phyloP scores from a whole-genome alignment of 2,113 vertebrate genomes.

The Catharus bicknelli region DNA sequence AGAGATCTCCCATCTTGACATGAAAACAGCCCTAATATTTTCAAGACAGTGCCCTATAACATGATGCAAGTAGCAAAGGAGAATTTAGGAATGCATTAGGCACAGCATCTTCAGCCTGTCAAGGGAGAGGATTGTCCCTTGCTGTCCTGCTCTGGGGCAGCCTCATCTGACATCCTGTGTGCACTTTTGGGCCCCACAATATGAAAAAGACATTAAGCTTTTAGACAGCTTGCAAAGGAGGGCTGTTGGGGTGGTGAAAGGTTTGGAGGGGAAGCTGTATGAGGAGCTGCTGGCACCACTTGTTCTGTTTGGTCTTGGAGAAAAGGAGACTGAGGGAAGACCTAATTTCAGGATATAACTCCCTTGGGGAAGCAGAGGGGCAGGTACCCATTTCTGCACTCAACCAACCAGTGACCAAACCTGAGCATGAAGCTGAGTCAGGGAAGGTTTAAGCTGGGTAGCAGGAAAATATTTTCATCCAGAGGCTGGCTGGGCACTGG shows the following conservation, averaged over 20 bases:
- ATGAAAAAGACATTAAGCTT: not conserved
- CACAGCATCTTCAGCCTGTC: not conserved
- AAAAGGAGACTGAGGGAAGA: not conserved
- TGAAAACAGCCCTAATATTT: not conserved
- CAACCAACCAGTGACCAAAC: accelerated
- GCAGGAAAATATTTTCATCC: not conserved
- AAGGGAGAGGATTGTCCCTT: not conserved
- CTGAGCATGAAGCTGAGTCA: not conserved
- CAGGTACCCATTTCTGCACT: not conserved
- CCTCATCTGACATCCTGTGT: not conserved
- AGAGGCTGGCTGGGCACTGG: not conserved
- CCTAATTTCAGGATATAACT: not conserved
- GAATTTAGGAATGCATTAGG: not conserved
- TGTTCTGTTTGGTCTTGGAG: not conserved
- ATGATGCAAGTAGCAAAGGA: not conserved
- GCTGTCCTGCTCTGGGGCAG: not conserved
- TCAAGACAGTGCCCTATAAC: not conserved
- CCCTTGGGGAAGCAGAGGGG: not conserved
- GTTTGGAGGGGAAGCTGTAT: not conserved
- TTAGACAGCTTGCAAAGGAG: not conserved
- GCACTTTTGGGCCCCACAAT: not conserved
- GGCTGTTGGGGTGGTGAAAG: not conserved
- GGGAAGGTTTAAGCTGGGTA: not conserved
- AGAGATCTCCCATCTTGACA: not conserved
- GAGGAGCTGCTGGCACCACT: not conserved